Conservation (phyloP, 2,888 invertebrate genomes). For the Sepioteuthis lessoniana region DNA sequence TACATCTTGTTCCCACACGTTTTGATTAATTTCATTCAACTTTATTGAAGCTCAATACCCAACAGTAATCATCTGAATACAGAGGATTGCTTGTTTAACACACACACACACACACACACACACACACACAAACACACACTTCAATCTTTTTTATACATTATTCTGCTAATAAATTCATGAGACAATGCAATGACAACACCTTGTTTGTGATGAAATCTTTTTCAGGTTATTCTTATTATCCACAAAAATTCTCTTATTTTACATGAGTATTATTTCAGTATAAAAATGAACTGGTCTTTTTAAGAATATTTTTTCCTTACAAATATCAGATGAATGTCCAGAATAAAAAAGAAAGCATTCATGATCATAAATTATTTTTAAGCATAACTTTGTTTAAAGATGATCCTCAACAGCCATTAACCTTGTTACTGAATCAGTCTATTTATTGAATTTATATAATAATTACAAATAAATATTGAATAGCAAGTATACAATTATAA, state of each 20-base stretch:
- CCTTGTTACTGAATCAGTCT: too few relatives aligned
- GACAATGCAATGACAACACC: not conserved
- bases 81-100: not conserved
- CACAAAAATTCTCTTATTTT: not conserved
- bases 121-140: not conserved
- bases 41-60: not conserved
- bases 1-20: not conserved
- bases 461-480: too few relatives aligned
- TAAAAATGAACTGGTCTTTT: not conserved
- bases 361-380: too few relatives aligned
- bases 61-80: not conserved
- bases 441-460: too few relatives aligned
- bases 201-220: not conserved
- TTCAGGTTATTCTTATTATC: not conserved
- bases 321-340: not conserved
- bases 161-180: not conserved
- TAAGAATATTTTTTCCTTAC: not conserved
- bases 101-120: too few relatives aligned
- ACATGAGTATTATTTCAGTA: not conserved
- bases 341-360: too few relatives aligned
- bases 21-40: not conserved
- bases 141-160: not conserved
- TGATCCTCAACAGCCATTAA: too few relatives aligned
- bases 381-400: too few relatives aligned
- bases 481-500: too few relatives aligned